Percentiles rank a stretch among this genome's conserved stretches.
phyloP scores from a whole-genome alignment of 2,888 invertebrate genomes.

The Orchestes rusci region DNA sequence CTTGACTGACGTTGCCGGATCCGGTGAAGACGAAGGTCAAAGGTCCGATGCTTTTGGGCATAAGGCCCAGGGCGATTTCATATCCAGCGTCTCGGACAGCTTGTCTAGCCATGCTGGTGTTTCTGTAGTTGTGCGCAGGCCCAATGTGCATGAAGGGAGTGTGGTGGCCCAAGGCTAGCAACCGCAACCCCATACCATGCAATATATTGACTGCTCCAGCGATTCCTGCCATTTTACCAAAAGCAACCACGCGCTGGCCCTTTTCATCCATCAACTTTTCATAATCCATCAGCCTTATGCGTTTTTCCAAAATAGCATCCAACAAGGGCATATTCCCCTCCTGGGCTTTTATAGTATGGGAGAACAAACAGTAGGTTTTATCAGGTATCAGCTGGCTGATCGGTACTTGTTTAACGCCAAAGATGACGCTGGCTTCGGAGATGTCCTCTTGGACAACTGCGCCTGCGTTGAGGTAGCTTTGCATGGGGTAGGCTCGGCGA shows the following conservation, averaged over 20 bases:
- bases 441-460: conserved; percentile 94
- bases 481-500: conserved; percentile 94
- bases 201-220: conserved; percentile 98
- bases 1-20: conserved; percentile 93
- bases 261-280: conserved; percentile 88
- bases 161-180: conserved; percentile 94
- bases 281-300: conserved; percentile 94
- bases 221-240: conserved; percentile 97
- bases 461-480: conserved; percentile 88
- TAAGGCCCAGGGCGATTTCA: conserved; percentile 87
- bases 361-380: conserved; percentile 98
- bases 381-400: conserved; percentile 87
- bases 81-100: conserved; percentile 98
- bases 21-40: conserved; percentile 97
- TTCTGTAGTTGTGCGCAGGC: conserved; percentile 97
- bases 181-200: conserved; percentile 89
- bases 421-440: conserved; percentile 90
- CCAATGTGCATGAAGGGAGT: conserved; percentile 99
- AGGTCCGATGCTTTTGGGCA: conserved; percentile 97
- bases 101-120: conserved; percentile 95
- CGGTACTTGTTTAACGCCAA: conserved; percentile 92
- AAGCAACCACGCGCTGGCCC: conserved; percentile 88
- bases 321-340: conserved; percentile 96
- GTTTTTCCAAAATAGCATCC: conserved; percentile 93
- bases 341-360: conserved; percentile 99